A percentile compares a stretch with the other conserved stretches of the same genome.
phyloP scores from a whole-genome alignment of 2,113 vertebrate genomes.

The Chlamydotis undulata region DNA sequence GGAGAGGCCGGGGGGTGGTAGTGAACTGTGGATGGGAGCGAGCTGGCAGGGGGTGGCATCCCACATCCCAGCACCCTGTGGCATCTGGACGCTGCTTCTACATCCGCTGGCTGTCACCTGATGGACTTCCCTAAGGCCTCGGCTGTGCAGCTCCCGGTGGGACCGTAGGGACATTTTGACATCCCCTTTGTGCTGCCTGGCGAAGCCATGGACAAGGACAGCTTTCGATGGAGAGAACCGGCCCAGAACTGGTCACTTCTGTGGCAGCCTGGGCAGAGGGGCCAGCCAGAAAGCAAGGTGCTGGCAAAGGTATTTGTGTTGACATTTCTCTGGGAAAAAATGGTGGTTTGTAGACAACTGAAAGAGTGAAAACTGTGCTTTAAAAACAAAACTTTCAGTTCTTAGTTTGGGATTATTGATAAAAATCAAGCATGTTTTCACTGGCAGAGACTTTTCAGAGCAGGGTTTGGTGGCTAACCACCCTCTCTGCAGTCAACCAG shows the following conservation, averaged over 20 bases:
- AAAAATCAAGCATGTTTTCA: neutral
- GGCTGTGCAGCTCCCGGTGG: neutral
- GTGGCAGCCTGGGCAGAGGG: neutral
- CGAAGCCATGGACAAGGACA: neutral
- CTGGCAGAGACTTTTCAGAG: neutral
- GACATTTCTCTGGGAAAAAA: neutral
- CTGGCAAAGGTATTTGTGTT: neutral
- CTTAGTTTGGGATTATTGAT: conserved; percentile 7
- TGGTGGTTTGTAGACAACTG: neutral
- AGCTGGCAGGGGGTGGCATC: neutral
- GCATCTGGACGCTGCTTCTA: neutral
- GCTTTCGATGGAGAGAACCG: neutral
- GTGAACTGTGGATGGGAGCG: neutral
- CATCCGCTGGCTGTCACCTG: neutral
- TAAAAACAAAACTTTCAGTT: neutral
- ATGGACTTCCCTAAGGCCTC: neutral
- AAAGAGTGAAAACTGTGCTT: neutral
- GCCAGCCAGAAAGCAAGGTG: neutral
- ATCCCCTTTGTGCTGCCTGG: neutral
- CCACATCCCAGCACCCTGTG: neutral
- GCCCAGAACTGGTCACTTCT: neutral
- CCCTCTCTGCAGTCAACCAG: neutral
- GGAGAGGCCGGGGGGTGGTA: neutral
- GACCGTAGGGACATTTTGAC: neutral
- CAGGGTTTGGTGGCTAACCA: conserved; percentile 17